A percentile compares a stretch with the other conserved stretches of the same genome.
Evolutionary conservation across 2,888 invertebrate species (phyloP).

Genomic region (Zeuzera pyrina): DNA sequence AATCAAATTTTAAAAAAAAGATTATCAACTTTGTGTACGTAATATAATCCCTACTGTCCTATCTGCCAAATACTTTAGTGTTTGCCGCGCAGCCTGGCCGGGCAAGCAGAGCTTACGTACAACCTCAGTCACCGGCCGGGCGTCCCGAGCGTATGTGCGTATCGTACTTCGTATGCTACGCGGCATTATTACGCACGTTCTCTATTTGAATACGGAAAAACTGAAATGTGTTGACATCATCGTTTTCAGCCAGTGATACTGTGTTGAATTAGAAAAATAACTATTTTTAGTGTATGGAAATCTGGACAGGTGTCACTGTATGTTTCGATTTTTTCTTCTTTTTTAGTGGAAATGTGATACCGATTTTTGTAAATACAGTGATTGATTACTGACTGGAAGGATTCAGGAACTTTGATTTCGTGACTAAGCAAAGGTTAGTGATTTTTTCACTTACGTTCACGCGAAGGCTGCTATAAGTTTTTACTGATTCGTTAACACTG

Average conservation of each 20-base stretch:
- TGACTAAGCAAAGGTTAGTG: conserved; percentile 16
- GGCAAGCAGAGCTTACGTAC: conserved; percentile 52
- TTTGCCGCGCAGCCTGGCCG: conserved; percentile 56
- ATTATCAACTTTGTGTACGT: too few species aligned
- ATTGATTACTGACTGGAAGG: conserved; percentile 17
- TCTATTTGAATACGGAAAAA: conserved; percentile 35
- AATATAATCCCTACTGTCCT: too few species aligned
- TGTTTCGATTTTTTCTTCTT: too few species aligned
- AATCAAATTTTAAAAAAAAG: too few species aligned
- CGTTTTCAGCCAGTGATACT: conserved; percentile 4
- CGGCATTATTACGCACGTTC: conserved; percentile 33
- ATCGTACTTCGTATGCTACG: conserved; percentile 8
- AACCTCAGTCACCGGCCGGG: conserved; percentile 56
- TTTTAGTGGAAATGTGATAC: too few species aligned
- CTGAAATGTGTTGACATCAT: conserved; percentile 1
- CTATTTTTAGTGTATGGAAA: too few species aligned
- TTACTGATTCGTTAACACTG: too few species aligned
- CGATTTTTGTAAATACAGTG: too few species aligned
- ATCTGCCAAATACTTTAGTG: too few species aligned
- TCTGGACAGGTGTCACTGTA: too few species aligned
- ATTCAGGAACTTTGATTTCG: conserved; percentile 12
- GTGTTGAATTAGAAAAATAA: conserved; percentile 7
- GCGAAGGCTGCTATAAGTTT: conserved; percentile 23
- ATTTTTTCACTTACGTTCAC: conserved; percentile 6
- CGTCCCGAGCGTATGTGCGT: conserved; percentile 18